Percentiles rank a stretch among this genome's conserved stretches.
phyloP scores from a whole-genome alignment of 2,888 invertebrate genomes.

The Syrphus vitripennis region DNA sequence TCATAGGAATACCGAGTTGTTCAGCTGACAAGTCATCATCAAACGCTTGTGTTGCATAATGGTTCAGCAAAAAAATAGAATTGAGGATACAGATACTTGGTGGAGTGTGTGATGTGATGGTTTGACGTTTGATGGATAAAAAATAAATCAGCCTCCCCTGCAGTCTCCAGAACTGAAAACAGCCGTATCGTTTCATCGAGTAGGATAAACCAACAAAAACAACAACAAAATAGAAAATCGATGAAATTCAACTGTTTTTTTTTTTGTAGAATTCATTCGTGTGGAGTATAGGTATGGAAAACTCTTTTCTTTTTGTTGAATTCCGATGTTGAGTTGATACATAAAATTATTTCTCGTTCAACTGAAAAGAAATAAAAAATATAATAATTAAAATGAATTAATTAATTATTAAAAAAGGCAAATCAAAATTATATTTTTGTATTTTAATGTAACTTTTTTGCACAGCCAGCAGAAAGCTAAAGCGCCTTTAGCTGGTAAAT shows the following conservation, averaged over 20 bases:
- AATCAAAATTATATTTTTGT: too few relatives aligned
- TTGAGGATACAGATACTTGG: background rate
- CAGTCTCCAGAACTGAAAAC: background rate
- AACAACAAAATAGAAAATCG: background rate
- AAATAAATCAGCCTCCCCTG: too few relatives aligned
- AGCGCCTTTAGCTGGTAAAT: too few relatives aligned
- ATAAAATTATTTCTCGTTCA: constrained; percentile 37
- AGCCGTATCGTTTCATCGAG: background rate
- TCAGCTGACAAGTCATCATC: background rate
- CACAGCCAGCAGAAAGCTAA: too few relatives aligned
- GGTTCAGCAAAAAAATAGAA: background rate
- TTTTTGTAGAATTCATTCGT: constrained; percentile 12
- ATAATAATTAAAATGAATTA: too few relatives aligned
- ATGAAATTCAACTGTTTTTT: constrained; percentile 31
- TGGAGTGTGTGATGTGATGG: background rate
- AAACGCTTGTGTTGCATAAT: constrained; percentile 8
- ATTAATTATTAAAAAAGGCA: too few relatives aligned
- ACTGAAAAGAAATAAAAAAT: constrained; percentile 46
- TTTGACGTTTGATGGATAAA: constrained; percentile 3
- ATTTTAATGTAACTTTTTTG: too few relatives aligned
- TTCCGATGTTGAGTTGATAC: constrained; percentile 33
- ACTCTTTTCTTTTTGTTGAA: constrained; percentile 23
- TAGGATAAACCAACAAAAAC: background rate
- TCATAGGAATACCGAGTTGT: background rate
- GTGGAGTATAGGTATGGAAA: constrained; percentile 8